Conservation (phyloP, 2,888 invertebrate species). For the Drosophila macrospina region DNA sequence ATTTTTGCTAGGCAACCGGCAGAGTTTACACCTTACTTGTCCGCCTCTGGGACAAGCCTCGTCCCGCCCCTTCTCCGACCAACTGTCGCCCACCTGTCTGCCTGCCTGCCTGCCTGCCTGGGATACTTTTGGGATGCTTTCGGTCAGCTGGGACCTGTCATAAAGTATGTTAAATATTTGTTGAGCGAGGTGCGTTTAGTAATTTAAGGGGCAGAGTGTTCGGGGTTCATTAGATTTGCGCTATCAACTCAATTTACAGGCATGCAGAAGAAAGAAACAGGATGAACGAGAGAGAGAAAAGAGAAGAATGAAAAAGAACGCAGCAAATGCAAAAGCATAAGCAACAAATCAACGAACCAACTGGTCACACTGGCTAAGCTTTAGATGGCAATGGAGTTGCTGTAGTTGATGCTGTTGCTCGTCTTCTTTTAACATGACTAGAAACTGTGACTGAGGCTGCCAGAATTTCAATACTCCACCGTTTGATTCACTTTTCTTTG, state of each 20-base stretch:
- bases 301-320: not conserved
- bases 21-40: constrained; percentile 66
- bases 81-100: not conserved
- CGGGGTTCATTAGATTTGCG: constrained; percentile 55
- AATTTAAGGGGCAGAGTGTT: constrained; percentile 35
- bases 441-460: constrained; percentile 14
- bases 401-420: constrained; percentile 7
- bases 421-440: constrained; percentile 4
- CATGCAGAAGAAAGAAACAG: constrained; percentile 3
- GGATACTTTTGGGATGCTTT: constrained; percentile 50
- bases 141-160: constrained; percentile 64
- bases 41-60: constrained; percentile 41
- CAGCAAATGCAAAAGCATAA: not conserved
- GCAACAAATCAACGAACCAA: not conserved
- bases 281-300: not conserved
- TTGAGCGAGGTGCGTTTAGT: constrained; percentile 62
- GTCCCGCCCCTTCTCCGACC: not conserved
- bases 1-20: constrained; percentile 51
- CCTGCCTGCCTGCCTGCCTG: constrained; percentile 33
- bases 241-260: constrained; percentile 40
- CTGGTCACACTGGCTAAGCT: constrained; percentile 25
- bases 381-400: not conserved
- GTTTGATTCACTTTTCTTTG: constrained; percentile 27
- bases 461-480: constrained; percentile 57
- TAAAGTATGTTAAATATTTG: constrained; percentile 77